These are phyloP conservation scores for Craseonycteris thonglongyai DNA, from an alignment of 2,113 vertebrate genomes.

Conservation along the genomic window DNA sequence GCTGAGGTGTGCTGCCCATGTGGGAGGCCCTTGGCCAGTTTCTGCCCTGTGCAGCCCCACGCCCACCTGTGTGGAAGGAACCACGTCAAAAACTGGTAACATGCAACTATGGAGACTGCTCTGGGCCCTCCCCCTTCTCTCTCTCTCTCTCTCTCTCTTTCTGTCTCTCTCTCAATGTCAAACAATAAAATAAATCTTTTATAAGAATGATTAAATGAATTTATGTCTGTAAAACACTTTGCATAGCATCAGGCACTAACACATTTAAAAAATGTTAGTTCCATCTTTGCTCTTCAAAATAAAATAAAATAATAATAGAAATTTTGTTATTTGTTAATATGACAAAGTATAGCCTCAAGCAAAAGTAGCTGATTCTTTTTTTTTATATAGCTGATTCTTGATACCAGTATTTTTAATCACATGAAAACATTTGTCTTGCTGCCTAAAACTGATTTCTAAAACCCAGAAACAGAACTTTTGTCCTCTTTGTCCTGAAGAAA, in stretches of 20 bases:
- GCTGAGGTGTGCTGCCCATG: no score
- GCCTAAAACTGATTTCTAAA: conserved; percentile 10
- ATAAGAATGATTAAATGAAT: conserved; percentile 24
- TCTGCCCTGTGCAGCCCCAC: no score
- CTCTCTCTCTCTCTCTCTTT: no score
- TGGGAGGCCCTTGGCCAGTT: no score
- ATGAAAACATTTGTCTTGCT: not conserved
- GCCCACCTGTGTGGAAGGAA: no score
- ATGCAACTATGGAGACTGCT: no score
- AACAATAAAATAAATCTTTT: no score
- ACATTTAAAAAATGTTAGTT: conserved; percentile 12
- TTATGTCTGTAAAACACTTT: not conserved
- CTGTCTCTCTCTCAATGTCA: no score
- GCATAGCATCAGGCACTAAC: not conserved
- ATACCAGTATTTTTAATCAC: not conserved
- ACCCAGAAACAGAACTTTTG: not conserved
- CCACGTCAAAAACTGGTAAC: no score
- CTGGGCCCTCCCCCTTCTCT: no score
- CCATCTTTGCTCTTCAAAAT: conserved; percentile 6
- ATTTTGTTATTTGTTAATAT: not conserved
- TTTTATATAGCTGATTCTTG: not conserved
- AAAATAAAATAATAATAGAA: not conserved
- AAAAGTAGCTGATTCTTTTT: not conserved
- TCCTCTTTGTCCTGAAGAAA: not conserved
- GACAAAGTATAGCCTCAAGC: not conserved